Conservation (phyloP, 2,888 invertebrate species). For the Resseliella maxima region DNA sequence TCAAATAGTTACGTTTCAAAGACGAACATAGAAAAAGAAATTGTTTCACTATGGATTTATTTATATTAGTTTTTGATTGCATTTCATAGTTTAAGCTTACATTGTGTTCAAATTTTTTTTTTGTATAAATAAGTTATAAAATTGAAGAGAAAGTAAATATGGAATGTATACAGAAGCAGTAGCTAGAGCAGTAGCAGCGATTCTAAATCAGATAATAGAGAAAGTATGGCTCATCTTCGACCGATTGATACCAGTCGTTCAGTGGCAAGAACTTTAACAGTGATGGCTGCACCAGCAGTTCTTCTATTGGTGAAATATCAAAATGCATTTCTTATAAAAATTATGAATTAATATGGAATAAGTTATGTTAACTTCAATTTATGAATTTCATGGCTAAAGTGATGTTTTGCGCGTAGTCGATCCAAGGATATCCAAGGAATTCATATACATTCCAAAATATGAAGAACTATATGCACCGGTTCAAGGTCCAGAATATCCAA, state of each 20-base stretch:
- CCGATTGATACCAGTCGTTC: slow-evolving; percentile 72
- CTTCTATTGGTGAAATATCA: slow-evolving; percentile 76
- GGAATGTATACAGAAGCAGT: slow-evolving; percentile 78
- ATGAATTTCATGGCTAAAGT: slow-evolving; percentile 74
- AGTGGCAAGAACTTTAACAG: slow-evolving; percentile 73
- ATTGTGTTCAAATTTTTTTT: not conserved
- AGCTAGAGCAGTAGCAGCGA: slow-evolving; percentile 75
- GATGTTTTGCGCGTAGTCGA: slow-evolving; percentile 80
- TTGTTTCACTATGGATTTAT: not conserved
- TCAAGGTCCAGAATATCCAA: slow-evolving; percentile 93
- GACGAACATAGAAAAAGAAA: not conserved
- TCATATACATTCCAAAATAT: slow-evolving; percentile 91
- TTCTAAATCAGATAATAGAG: slow-evolving; percentile 46
- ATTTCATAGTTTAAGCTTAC: not conserved
- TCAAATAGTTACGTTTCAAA: slow-evolving; percentile 21
- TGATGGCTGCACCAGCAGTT: slow-evolving; percentile 87
- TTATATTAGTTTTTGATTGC: not conserved
- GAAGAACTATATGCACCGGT: slow-evolving; percentile 94
- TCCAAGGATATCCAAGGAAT: slow-evolving; percentile 82
- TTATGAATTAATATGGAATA: slow-evolving; percentile 59
- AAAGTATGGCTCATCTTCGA: slow-evolving; percentile 70
- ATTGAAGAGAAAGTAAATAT: slow-evolving; percentile 67
- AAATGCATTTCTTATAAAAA: slow-evolving; percentile 54
- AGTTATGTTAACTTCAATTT: slow-evolving; percentile 45
- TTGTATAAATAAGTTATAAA: not conserved